Conservation (phyloP, 2,797 vertebrate genomes). For the Sternotherus odoratus region DNA sequence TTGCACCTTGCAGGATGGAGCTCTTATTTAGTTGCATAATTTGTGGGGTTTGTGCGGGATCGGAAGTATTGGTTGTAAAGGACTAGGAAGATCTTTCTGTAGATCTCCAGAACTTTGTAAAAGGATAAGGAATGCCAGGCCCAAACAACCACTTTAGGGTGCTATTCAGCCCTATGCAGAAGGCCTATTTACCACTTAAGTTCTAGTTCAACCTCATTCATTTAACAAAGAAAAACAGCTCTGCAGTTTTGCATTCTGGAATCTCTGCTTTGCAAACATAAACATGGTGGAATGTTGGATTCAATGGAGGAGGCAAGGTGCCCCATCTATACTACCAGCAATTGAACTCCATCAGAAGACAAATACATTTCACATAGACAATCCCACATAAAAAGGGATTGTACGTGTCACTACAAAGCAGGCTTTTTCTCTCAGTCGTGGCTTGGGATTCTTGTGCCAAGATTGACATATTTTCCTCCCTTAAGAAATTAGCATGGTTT, state of each 20-base stretch:
- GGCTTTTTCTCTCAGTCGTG: conserved; percentile 30
- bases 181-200: conserved; percentile 17
- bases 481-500: conserved; percentile 59
- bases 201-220: conserved; percentile 41
- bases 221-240: conserved; percentile 20
- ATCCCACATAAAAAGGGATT: conserved; percentile 22
- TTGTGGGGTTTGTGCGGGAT: neutral
- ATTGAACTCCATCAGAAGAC: conserved; percentile 13
- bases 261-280: conserved; percentile 14
- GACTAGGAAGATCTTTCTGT: conserved; percentile 2
- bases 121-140: conserved; percentile 35
- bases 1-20: neutral
- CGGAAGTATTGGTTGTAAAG: conserved; percentile 16
- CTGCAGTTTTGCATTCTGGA: conserved; percentile 13
- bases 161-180: neutral
- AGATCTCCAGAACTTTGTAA: conserved; percentile 29
- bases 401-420: conserved; percentile 10
- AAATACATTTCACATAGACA: conserved; percentile 13
- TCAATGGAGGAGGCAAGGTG: neutral
- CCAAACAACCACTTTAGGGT: conserved; percentile 28
- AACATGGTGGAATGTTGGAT: neutral
- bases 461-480: conserved; percentile 19
- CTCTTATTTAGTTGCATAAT: neutral
- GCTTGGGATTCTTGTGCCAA: conserved; percentile 7
- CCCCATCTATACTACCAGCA: conserved; percentile 20